Base-by-base conservation (phyloP, 2,888 invertebrate species). In the Leucania comma region DNA sequence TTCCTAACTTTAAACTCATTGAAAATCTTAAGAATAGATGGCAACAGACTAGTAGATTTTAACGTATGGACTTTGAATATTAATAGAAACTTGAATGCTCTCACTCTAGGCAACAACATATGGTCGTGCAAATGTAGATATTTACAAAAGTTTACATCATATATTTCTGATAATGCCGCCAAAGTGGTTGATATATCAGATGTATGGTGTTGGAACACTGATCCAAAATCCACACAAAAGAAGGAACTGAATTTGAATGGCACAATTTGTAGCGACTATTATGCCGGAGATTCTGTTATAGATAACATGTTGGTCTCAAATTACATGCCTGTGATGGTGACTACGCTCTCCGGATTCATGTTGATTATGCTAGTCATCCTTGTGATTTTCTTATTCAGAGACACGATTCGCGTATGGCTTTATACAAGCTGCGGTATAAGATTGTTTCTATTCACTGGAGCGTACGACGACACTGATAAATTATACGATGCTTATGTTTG, bases 111-210 rank as follows among this genome's bases (percentile, higher is more conserved):
- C n/a, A 97, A 98, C 86, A 99, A 99, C 91, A 97, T 97, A 84
- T 99, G 99, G 99, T 98, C 98, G 5, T 99, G 99, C 89, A 97
- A 98, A 81, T 99, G 99, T 93, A 97, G 98, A 92, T 98, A 98
- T 94, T 96, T 99, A 84, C 98, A 98, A 90, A 97, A 97, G 87
- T 96, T 98, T 81, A 98, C 98, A 29, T 96, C 97, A 54, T 98
- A 98, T 96, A 97, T 98, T 58, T 97, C 97, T 20, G 98, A 98
- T 87, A 98, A 98, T 90, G 97, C 97, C 73, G 96, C 97, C 86
- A 98, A 97, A 92, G 97, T 98, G 77, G 95, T 97, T 68, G 98
- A 98, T 89, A 95, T 97, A 74, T 94, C 96, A 80, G 98, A 98
- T 82, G 97, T 98, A 80, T 98, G 97, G 97, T 98, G 98, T 91